phyloP scores from a whole-genome alignment of 1,140 invertebrate genomes.

The Zaprionus africanus region DNA sequence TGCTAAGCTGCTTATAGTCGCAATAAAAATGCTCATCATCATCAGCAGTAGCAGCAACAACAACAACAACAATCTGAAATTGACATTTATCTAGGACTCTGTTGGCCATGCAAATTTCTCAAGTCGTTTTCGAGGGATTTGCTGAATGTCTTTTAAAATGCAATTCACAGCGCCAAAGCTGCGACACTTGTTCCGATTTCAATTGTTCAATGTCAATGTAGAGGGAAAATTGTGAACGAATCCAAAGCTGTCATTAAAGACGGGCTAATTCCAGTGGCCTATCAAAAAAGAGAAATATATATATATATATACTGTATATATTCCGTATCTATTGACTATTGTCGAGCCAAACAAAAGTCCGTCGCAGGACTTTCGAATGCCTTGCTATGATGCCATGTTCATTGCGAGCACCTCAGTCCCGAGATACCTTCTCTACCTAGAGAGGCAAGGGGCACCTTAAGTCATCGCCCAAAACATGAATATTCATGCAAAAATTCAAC shows the following conservation, averaged over 20 bases:
- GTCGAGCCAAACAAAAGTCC: constrained; percentile 47
- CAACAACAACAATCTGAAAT: constrained; percentile 1
- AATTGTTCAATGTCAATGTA: constrained; percentile 6
- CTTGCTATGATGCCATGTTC: constrained; percentile 57
- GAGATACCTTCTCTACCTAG: too few species aligned
- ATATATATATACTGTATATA: not conserved
- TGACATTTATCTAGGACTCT: constrained; percentile 11
- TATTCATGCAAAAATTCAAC: constrained; percentile 55
- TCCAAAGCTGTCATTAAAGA: constrained; percentile 4
- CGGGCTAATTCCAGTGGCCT: constrained; percentile 5
- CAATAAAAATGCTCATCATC: constrained; percentile 30
- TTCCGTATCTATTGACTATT: constrained; percentile 41
- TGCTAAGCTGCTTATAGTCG: constrained; percentile 30
- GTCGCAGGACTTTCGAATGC: constrained; percentile 64
- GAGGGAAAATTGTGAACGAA: not conserved
- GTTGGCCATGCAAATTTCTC: constrained; percentile 7
- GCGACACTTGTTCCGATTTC: constrained; percentile 3
- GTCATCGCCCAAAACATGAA: constrained; percentile 52
- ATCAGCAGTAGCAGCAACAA: constrained; percentile 1
- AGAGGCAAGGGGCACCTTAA: constrained; percentile 41
- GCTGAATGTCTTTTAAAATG: constrained; percentile 6
- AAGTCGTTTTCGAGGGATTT: constrained; percentile 16
- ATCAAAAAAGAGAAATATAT: not conserved
- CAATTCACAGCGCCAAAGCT: not conserved
- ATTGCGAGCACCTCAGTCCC: constrained; percentile 43